Evolutionary conservation across 2,113 vertebrate genomes (phyloP).

Genomic region (Hyperopisus bebe): DNA sequence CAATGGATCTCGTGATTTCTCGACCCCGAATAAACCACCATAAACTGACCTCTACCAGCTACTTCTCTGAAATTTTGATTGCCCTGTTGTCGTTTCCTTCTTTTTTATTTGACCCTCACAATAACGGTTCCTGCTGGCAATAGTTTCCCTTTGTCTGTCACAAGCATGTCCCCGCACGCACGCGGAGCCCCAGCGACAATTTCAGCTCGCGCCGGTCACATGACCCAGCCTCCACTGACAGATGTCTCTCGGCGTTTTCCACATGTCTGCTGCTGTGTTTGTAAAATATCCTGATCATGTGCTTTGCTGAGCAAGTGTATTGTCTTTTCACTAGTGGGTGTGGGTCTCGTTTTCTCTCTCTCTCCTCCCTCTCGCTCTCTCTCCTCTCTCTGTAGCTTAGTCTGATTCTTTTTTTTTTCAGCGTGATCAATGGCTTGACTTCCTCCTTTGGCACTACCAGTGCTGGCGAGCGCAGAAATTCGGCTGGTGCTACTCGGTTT

Average conservation of each 20-base stretch:
- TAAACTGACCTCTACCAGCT: not conserved
- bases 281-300: slow-evolving; percentile 16
- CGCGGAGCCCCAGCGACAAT: not conserved
- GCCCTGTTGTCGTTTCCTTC: not conserved
- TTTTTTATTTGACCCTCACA: not conserved
- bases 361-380: not conserved
- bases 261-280: not conserved
- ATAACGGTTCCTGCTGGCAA: not conserved
- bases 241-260: not conserved
- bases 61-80: slow-evolving; percentile 4
- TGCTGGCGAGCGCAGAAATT: not conserved
- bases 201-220: not conserved
- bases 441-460: slow-evolving; percentile 15
- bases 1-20: slow-evolving; percentile 4
- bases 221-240: slow-evolving; percentile 7
- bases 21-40: not conserved
- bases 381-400: not conserved
- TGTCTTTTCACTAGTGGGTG: slow-evolving; percentile 23
- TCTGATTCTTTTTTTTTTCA: not conserved
- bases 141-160: slow-evolving; percentile 3
- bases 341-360: slow-evolving; percentile 1
- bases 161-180: not conserved
- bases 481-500: slow-evolving; percentile 3
- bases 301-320: slow-evolving; percentile 23
- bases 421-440: slow-evolving; percentile 26